Conservation (phyloP, 2,113 vertebrate genomes). For the Alexandromys fortis region DNA sequence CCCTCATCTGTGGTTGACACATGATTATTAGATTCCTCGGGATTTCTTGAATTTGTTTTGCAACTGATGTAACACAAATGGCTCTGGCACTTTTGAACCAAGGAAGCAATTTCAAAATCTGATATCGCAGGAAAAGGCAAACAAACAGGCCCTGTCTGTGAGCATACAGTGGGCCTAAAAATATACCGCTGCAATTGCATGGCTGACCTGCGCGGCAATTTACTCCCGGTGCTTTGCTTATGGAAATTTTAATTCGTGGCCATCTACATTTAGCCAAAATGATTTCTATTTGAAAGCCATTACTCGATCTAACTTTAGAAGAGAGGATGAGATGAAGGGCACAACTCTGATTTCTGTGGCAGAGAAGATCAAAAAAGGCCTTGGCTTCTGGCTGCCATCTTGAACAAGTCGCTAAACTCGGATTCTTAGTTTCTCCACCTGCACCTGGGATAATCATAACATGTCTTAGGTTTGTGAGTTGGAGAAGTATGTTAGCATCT, state of each 20-base stretch:
- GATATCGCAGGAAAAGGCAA: conserved; percentile 39
- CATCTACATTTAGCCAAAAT: conserved; percentile 22
- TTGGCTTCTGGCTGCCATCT: background rate
- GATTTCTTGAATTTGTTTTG: conserved; percentile 70
- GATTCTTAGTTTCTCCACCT: background rate
- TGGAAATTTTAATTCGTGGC: conserved; percentile 29
- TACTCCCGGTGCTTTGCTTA: conserved; percentile 2
- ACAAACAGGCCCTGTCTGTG: conserved; percentile 52
- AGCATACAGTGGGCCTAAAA: conserved; percentile 13
- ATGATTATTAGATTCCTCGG: conserved; percentile 56
- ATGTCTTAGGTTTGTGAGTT: background rate
- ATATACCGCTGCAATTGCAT: conserved; percentile 55
- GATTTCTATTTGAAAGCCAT: background rate
- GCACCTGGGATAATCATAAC: background rate
- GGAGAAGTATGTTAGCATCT: background rate
- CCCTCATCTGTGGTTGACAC: conserved; percentile 64
- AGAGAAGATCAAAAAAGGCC: background rate
- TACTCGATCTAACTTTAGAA: background rate
- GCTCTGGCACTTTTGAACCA: conserved; percentile 56
- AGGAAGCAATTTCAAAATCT: conserved; percentile 66
- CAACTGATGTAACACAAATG: conserved; percentile 54
- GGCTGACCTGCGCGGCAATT: conserved; percentile 61
- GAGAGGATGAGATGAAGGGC: rapidly evolving
- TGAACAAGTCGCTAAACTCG: background rate
- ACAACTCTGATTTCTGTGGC: background rate